Base-by-base conservation (phyloP, 2,797 vertebrate species). In the Sebastes dallii region DNA sequence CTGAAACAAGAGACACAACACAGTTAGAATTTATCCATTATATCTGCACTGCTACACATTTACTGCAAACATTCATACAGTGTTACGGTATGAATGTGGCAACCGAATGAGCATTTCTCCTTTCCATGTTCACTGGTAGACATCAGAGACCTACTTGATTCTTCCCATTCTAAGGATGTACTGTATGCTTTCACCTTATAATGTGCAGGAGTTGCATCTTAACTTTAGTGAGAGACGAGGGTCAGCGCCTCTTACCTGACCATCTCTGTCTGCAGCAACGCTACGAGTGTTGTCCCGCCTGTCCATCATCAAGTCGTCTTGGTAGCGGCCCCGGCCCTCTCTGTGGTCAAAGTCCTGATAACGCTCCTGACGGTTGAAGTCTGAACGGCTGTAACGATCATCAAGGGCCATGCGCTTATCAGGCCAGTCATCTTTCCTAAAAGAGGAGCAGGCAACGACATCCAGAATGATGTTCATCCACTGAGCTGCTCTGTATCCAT, bases 311-410 rank as follows among this genome's bases (percentile, higher is more conserved):
- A 88, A 66, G 30, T 97, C 96, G 0, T 99, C 97, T 77, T 97
- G 97, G 94, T 96, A 98, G n/a, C 97, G 96, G 50, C 96, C 91
- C 1, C 97, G 96, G 8, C 97, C 96, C 8, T 98, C 97, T 50
- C 98, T 82, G 89, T 98, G 97, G 89, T 98, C 97, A 0, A 99
- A 97, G 88, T 98, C 96, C 1, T 99, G 97, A 91, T 97, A 99
- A 34, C 97, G 97, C 0, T 98, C 97, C 2, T 95, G 96, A 1
- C 98, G 96, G 5, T 94, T 86, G 0, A 98, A 97, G 70, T 99
- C 97, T 0, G 97, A 95, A 1, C 96, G 94, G 3, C 82, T 94
- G 18, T 97, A 98, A 1, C 97, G 93, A 16, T 98, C 97, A 0
- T 99, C 98, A 89, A 97, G 67, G 1, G 95, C 83, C 86, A 97